These are phyloP conservation scores for Nothoprocta pentlandii DNA, from an alignment of 2,113 vertebrate species.

Conservation along the genomic window DNA sequence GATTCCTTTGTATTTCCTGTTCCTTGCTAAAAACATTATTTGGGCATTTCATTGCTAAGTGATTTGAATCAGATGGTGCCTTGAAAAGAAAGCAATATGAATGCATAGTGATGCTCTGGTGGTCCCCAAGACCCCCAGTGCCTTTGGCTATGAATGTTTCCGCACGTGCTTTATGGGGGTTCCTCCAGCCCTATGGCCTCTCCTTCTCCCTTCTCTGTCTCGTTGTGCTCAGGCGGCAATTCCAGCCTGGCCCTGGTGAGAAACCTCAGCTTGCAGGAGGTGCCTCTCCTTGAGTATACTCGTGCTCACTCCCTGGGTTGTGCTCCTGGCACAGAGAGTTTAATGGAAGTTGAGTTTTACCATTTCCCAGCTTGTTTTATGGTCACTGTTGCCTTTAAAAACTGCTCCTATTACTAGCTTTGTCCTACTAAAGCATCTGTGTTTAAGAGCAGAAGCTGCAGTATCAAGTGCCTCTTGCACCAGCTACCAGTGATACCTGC, in stretches of 20 bases:
- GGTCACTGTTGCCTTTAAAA: neutral
- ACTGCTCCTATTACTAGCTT: neutral
- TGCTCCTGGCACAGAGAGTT: neutral
- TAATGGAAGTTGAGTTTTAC: neutral
- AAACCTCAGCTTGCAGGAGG: neutral
- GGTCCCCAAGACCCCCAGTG: neutral
- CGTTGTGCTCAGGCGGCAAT: neutral
- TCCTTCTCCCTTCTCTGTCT: neutral
- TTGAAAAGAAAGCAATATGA: neutral
- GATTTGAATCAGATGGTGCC: neutral
- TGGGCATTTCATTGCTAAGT: neutral
- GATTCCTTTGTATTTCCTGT: neutral
- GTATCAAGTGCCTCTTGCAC: neutral
- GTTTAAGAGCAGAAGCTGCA: neutral
- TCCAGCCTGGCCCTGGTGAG: neutral
- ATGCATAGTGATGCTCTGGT: neutral
- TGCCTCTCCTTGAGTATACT: neutral
- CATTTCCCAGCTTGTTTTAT: neutral
- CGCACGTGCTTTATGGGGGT: neutral
- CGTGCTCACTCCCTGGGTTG: neutral
- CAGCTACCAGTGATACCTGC: neutral
- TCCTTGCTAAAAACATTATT: neutral
- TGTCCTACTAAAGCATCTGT: neutral
- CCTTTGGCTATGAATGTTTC: neutral
- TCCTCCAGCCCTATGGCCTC: neutral